Conservation (phyloP, 2,797 vertebrate genomes). For the Cheirogaleus major region DNA sequence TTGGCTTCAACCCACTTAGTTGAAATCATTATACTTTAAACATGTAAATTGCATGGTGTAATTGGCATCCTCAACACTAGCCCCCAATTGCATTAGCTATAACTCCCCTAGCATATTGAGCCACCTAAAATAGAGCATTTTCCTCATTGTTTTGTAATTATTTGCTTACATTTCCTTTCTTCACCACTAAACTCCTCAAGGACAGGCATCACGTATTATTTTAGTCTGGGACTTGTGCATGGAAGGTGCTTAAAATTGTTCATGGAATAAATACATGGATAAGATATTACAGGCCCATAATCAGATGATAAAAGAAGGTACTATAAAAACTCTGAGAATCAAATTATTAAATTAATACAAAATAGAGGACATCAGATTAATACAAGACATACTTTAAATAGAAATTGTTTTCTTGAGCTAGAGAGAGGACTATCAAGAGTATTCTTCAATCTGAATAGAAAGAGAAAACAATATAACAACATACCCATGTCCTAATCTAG, state of each 20-base stretch:
- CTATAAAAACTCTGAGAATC: not conserved
- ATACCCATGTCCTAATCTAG: not conserved
- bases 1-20: not conserved
- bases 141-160: not conserved
- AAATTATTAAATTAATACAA: not conserved
- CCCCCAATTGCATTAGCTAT: not conserved
- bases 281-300: not conserved
- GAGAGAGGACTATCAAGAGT: not conserved
- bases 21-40: not conserved
- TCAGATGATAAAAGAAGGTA: not conserved
- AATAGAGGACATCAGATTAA: not conserved
- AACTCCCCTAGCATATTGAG: not conserved
- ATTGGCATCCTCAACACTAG: not conserved
- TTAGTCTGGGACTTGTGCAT: not conserved
- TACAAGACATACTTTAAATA: not conserved
- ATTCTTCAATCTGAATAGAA: not conserved
- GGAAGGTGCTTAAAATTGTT: not conserved
- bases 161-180: not conserved
- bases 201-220: not conserved
- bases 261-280: not conserved
- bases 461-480: not conserved
- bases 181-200: not conserved
- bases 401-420: not conserved
- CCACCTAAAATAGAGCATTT: not conserved
- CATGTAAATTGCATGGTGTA: not conserved